Evolutionary conservation across 2,888 invertebrate genomes (phyloP).

Genomic region (Orchesellides sinensis): DNA sequence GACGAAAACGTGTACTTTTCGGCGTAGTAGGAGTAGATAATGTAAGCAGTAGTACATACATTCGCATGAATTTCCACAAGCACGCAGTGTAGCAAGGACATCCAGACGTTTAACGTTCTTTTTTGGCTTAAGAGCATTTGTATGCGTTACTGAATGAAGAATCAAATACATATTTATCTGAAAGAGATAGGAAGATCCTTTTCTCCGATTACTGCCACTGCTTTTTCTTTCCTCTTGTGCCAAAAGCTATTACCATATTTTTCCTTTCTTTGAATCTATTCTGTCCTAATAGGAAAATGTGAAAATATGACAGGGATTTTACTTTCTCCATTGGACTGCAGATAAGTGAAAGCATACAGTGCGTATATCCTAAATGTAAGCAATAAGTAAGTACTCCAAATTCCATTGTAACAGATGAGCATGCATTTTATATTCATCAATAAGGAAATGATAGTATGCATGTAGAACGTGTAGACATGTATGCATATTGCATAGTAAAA

Average conservation of each 20-base stretch:
- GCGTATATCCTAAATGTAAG: too few relatives aligned
- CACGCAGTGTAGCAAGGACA: neutral
- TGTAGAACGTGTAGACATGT: neutral
- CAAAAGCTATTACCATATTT: slow-evolving; percentile 65
- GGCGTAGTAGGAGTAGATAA: neutral
- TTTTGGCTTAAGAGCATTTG: neutral
- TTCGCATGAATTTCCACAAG: neutral
- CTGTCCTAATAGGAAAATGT: slow-evolving; percentile 58
- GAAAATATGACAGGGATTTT: slow-evolving; percentile 61
- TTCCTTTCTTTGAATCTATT: slow-evolving; percentile 54
- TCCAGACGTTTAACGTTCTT: too few relatives aligned
- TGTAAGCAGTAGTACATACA: neutral
- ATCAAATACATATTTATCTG: slow-evolving; percentile 38
- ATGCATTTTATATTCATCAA: slow-evolving; percentile 28
- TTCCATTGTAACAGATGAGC: slow-evolving; percentile 37
- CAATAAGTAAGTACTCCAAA: slow-evolving; percentile 24
- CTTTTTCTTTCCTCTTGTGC: slow-evolving; percentile 45
- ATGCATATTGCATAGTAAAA: neutral
- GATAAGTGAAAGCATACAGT: slow-evolving; percentile 24
- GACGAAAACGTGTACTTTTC: neutral
- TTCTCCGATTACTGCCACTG: slow-evolving; percentile 53
- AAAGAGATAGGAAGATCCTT: slow-evolving; percentile 45
- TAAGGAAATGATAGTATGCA: slow-evolving; percentile 25
- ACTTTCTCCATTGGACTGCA: slow-evolving; percentile 47
- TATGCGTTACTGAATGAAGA: slow-evolving; percentile 9